Conservation (phyloP, 2,113 vertebrate species). For the Ictalurus furcatus region DNA sequence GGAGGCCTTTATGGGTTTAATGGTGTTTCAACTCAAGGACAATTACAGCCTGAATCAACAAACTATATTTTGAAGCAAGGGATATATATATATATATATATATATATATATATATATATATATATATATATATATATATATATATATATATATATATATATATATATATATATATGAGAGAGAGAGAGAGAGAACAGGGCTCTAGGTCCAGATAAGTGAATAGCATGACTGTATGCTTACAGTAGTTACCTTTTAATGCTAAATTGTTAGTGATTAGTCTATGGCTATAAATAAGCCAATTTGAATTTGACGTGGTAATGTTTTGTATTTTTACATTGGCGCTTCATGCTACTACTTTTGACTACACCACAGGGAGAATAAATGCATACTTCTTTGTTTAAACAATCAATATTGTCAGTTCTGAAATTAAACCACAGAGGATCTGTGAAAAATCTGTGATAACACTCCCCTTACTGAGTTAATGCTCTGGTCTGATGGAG, state of each 20-base stretch:
- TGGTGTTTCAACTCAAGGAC: not conserved
- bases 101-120: too few species aligned
- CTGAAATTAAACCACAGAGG: not conserved
- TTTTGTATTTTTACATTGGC: not conserved
- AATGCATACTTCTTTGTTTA: not conserved
- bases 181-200: not conserved
- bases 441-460: not conserved
- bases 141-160: too few species aligned
- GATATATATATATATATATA: too few species aligned
- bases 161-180: too few species aligned
- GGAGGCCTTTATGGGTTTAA: constrained; percentile 33
- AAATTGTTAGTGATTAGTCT: not conserved
- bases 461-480: not conserved
- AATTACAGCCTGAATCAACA: not conserved
- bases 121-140: too few species aligned
- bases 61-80: not conserved
- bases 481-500: not conserved
- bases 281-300: not conserved
- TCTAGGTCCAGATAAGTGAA: not conserved
- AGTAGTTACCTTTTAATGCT: not conserved
- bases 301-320: not conserved
- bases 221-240: not conserved
- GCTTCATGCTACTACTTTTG: not conserved
- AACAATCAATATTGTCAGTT: not conserved
- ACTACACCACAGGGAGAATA: not conserved